phyloP scores from a whole-genome alignment of 2,113 vertebrate genomes.

The Accipiter cooperii region DNA sequence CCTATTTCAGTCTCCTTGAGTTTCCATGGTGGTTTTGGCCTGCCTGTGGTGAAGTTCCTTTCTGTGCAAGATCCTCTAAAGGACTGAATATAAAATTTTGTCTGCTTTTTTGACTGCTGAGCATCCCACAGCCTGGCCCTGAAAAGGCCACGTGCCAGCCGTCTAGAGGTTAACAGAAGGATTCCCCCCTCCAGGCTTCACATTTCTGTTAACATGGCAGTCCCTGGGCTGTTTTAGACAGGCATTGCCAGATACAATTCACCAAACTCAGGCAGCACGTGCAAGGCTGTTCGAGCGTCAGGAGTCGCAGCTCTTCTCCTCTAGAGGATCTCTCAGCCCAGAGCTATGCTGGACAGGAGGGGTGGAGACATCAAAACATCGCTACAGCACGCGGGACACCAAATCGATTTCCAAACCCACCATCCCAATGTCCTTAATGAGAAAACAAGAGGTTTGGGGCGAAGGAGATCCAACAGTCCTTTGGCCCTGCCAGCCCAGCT shows the following conservation, averaged over 20 bases:
- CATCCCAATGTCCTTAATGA: rapidly evolving
- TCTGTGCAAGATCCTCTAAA: not conserved
- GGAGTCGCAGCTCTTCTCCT: not conserved
- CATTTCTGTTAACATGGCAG: not conserved
- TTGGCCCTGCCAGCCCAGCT: not conserved
- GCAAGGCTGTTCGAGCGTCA: not conserved
- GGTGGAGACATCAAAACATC: not conserved
- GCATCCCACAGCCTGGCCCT: not conserved
- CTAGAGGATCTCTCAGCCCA: not conserved
- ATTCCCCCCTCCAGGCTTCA: not conserved
- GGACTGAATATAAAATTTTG: not conserved
- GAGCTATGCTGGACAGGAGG: not conserved
- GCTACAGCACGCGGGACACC: rapidly evolving
- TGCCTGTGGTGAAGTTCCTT: not conserved
- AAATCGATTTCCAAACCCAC: not conserved
- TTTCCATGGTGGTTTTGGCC: not conserved
- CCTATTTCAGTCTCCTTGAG: not conserved
- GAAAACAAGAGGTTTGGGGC: not conserved
- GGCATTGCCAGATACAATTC: not conserved
- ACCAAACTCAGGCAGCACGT: not conserved
- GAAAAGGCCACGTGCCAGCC: not conserved
- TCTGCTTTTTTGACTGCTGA: not conserved
- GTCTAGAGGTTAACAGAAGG: not conserved
- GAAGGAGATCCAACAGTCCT: not conserved
- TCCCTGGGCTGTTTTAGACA: not conserved